Evolutionary conservation across 2,797 vertebrate genomes (phyloP).

Genomic region (Hemibagrus guttatus): DNA sequence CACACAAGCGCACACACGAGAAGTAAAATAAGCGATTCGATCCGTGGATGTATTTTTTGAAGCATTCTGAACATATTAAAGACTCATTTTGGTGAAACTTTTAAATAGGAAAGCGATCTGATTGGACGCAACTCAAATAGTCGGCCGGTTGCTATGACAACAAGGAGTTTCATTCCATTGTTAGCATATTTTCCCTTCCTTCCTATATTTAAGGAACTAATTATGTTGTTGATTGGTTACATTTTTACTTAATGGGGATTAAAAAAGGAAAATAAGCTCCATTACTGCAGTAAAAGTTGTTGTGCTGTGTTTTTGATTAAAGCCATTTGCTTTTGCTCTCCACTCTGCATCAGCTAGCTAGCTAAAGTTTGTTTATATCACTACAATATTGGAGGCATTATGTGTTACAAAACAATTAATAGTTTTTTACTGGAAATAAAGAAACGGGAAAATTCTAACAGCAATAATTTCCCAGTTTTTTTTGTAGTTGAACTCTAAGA

Average conservation of each 20-base stretch:
- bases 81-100: no score
- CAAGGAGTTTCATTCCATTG: not conserved
- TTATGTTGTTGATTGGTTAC: not conserved
- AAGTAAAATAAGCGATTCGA: no score
- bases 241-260: not conserved
- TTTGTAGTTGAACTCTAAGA: not conserved
- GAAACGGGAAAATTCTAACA: not conserved
- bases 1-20: no score
- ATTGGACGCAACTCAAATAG: no score
- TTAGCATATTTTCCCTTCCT: not conserved
- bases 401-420: not conserved
- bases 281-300: not conserved
- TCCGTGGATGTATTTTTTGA: not conserved
- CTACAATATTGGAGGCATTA: conserved; percentile 28
- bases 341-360: not conserved
- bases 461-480: not conserved
- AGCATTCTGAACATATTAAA: not conserved
- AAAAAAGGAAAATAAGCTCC: not conserved
- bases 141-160: no score
- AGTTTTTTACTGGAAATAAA: not conserved
- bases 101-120: no score
- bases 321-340: not conserved
- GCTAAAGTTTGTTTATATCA: not conserved
- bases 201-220: no score
- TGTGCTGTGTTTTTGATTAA: not conserved